These are phyloP conservation scores for Globodera ellingtonae DNA, from an alignment of 1,140 invertebrate genomes.

Conservation along the genomic window DNA sequence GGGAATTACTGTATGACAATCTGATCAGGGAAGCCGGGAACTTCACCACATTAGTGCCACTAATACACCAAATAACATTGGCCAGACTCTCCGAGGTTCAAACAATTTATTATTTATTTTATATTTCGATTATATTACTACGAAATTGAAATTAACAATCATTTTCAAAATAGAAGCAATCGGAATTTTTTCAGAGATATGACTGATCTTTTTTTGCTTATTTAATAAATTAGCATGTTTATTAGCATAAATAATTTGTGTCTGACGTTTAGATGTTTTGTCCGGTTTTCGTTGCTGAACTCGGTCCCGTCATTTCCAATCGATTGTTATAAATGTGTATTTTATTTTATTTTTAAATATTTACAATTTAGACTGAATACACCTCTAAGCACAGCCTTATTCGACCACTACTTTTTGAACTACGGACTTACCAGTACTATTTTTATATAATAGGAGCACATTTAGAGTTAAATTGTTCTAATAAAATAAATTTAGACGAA, in stretches of 20 bases:
- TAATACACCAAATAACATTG: slow-evolving; percentile 22
- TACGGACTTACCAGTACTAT: slow-evolving; percentile 59
- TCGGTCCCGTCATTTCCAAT: slow-evolving; percentile 61
- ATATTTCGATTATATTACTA: too few species aligned
- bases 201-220: neutral
- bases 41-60: slow-evolving; percentile 17
- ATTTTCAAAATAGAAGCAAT: neutral
- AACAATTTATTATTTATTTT: neutral
- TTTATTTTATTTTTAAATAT: neutral
- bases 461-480: too few species aligned
- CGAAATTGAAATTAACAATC: slow-evolving; percentile 14
- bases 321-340: slow-evolving; percentile 32
- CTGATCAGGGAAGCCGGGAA: slow-evolving; percentile 4
- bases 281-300: slow-evolving; percentile 58
- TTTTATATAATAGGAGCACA: neutral
- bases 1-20: slow-evolving; percentile 51
- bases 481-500: too few species aligned
- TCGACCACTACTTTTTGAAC: slow-evolving; percentile 64
- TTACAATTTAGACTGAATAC: slow-evolving; percentile 49
- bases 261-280: slow-evolving; percentile 54
- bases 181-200: too few species aligned
- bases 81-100: slow-evolving; percentile 14
- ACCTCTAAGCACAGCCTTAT: slow-evolving; percentile 60
- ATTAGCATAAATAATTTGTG: too few species aligned
- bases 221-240: neutral